These are phyloP conservation scores for Tyto alba DNA, from an alignment of 2,113 vertebrate species.

Conservation along the genomic window DNA sequence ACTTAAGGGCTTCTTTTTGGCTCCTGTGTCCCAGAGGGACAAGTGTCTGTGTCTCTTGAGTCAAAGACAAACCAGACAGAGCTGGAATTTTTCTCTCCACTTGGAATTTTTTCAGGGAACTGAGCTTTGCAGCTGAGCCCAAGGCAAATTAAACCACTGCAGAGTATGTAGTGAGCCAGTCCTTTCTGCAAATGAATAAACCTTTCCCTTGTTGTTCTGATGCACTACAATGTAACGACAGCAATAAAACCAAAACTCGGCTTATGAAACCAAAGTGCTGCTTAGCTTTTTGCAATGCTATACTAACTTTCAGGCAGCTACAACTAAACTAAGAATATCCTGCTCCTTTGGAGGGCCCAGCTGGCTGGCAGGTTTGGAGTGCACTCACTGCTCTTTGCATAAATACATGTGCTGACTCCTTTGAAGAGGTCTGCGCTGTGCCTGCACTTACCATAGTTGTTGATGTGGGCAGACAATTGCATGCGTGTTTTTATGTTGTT, in stretches of 20 bases:
- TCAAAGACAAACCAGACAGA: not conserved
- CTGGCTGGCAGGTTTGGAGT: not conserved
- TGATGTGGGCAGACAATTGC: not conserved
- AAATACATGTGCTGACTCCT: rapidly evolving
- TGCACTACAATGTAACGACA: rapidly evolving
- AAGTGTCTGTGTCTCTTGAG: not conserved
- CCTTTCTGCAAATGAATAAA: not conserved
- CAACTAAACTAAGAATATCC: not conserved
- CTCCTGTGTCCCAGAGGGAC: not conserved
- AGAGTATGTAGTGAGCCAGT: not conserved
- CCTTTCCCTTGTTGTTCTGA: not conserved
- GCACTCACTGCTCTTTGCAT: not conserved
- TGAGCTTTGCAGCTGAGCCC: not conserved
- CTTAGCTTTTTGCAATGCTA: not conserved
- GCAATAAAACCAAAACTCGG: not conserved
- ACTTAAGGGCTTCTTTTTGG: not conserved
- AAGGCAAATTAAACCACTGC: not conserved
- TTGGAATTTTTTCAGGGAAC: not conserved
- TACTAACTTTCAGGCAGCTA: not conserved
- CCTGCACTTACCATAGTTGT: not conserved
- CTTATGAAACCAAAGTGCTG: rapidly evolving
- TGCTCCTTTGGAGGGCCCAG: not conserved
- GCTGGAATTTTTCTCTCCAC: not conserved
- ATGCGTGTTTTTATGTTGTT: not conserved
- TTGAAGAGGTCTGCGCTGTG: not conserved